These are phyloP conservation scores for Tursiops truncatus DNA, from an alignment of 2,113 vertebrate genomes.

Conservation along the genomic window DNA sequence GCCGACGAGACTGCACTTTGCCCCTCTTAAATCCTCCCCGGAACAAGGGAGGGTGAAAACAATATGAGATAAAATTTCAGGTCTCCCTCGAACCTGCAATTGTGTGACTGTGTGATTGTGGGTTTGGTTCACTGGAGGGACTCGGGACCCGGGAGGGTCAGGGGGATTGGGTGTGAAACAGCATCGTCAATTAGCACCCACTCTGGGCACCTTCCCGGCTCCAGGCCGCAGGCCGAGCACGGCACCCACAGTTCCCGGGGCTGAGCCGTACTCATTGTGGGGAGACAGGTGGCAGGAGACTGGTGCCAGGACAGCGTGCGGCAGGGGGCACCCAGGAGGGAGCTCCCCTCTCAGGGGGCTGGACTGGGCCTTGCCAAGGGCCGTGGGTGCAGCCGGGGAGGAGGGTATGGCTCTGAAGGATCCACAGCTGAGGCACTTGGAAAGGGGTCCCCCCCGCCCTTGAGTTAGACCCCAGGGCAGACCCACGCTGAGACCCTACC, in stretches of 20 bases:
- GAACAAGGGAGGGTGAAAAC: not conserved
- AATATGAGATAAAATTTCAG: not conserved
- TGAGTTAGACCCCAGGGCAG: not conserved
- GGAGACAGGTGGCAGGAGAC: not conserved
- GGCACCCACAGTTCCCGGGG: not conserved
- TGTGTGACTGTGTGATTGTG: accelerated
- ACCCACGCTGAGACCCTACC: not conserved
- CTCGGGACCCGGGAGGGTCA: not conserved
- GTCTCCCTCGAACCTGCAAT: not conserved
- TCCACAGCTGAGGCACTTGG: accelerated
- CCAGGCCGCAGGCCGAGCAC: accelerated
- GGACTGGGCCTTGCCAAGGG: not conserved
- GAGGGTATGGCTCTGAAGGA: not conserved
- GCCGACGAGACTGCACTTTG: accelerated
- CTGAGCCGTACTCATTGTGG: accelerated
- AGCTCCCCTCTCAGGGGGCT: not conserved
- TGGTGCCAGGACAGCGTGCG: not conserved
- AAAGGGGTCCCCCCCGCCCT: not conserved
- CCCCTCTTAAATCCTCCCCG: not conserved
- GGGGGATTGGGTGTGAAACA: not conserved
- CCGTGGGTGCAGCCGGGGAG: accelerated
- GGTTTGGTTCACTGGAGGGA: accelerated
- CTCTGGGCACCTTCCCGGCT: not conserved
- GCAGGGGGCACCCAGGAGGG: not conserved
- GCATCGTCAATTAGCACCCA: accelerated